phyloP scores from a whole-genome alignment of 2,113 vertebrate genomes.

The Orientallactaga bullata region DNA sequence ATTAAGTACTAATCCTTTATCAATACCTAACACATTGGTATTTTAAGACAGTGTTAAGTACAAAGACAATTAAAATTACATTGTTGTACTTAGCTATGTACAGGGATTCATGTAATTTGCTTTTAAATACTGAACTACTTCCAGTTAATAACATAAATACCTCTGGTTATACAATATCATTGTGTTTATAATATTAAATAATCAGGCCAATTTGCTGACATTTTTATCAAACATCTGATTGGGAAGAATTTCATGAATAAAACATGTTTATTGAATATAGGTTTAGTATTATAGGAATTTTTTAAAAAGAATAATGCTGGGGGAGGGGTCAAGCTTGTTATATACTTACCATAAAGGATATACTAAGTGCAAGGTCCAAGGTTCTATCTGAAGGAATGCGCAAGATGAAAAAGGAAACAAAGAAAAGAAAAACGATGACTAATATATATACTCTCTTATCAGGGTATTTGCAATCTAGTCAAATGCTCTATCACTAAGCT shows the following conservation, averaged over 20 bases:
- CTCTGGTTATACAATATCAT: conserved; percentile 16
- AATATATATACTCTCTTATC: not conserved
- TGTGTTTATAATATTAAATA: not conserved
- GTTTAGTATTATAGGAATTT: not conserved
- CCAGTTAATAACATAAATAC: conserved; percentile 11
- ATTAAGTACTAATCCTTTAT: conserved; percentile 45
- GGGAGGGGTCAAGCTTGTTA: not conserved
- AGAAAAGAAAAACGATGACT: not conserved
- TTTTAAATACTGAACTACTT: conserved; percentile 58
- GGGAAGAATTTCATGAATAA: not conserved
- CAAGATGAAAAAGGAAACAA: not conserved
- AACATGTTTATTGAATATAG: not conserved
- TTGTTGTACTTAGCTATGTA: conserved; percentile 52
- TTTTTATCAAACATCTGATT: conserved; percentile 44
- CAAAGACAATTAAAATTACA: conserved; percentile 63
- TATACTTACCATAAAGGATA: not conserved
- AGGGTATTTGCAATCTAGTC: not conserved
- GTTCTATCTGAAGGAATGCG: not conserved
- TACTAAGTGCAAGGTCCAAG: too few species aligned
- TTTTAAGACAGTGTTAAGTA: conserved; percentile 55
- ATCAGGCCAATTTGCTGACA: not conserved
- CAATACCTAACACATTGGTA: conserved; percentile 21
- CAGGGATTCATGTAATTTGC: conserved; percentile 48
- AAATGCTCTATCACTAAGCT: too few species aligned
- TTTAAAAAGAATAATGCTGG: not conserved